Base-by-base conservation (phyloP, 2,113 vertebrate genomes). In the Leptobrachium leishanense region DNA sequence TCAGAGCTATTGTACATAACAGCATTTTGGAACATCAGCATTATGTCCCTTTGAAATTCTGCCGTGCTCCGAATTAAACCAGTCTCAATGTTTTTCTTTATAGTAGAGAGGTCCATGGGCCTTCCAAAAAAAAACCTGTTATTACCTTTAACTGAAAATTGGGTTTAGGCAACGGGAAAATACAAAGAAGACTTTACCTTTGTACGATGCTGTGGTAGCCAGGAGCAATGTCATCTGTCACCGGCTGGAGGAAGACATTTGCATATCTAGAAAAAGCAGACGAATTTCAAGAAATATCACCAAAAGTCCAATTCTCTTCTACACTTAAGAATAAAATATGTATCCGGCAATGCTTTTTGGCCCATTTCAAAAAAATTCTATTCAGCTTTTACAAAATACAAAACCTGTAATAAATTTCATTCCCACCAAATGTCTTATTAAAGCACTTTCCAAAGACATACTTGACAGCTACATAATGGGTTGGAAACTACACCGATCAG, bases 1-100 rank as follows among this genome's bases (percentile, higher is more conserved):
- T 99, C 98, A 2, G 97, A 99, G 70, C 97, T 99, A 91, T 99
- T 99, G 90, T 99, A 99, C 98, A 99, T 99, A 82, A 99, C 95
- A 40, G 98, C 98, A 70, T 99, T 99, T 90, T 99, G 98, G 86
- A 99, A 99, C 98, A 99, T 99, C 82, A 99, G 91, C 98, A 99
- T 99, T 86, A 99, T 99, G 84, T 99, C 98, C 12, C 98, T 93
- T 88, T 99, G 98, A 92, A 99, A 99, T 88, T 99, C 98, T 0
- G 98, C 97, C 2, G 98, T 99, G 12, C 96, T 99, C 53, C 98
- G 93, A 85, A 99, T 99, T 84, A 98, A 91, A 3, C 98, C 98
- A 0, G 96, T 95, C 91, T 99, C 98, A 9, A 99, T 99, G 88
- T 98, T 99, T 88, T 99, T 99, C 90, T 99, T 99, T 84, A 99